phyloP scores from a whole-genome alignment of 2,797 vertebrate genomes.

The Manis javanica region DNA sequence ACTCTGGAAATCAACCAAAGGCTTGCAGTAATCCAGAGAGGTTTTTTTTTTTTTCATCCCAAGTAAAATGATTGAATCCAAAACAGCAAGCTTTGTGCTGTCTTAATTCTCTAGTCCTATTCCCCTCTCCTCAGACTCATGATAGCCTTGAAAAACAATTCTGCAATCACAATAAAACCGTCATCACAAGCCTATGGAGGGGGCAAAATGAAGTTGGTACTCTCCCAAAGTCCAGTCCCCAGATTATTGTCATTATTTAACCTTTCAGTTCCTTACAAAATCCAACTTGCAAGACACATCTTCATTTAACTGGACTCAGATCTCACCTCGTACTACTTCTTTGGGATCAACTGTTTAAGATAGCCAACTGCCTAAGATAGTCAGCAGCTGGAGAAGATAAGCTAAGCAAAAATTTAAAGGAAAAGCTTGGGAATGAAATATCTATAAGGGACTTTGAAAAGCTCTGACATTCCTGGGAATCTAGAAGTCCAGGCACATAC shows the following conservation, averaged over 20 bases:
- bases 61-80: background rate
- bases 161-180: background rate
- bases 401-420: background rate
- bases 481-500: background rate
- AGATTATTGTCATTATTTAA: background rate
- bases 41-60: background rate
- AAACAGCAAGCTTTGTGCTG: background rate
- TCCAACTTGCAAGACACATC: background rate
- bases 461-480: background rate
- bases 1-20: background rate
- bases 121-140: background rate
- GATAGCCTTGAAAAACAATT: background rate
- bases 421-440: background rate
- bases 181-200: too few species aligned
- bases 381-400: background rate
- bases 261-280: background rate
- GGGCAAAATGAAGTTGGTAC: background rate
- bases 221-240: background rate
- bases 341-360: background rate
- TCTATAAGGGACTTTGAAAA: background rate
- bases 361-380: background rate
- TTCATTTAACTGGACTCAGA: background rate
- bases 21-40: background rate
- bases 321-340: background rate
- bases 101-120: background rate